Evolutionary conservation across 2,888 invertebrate genomes (phyloP).

Genomic region (Drepanosiphum platanoidis): DNA sequence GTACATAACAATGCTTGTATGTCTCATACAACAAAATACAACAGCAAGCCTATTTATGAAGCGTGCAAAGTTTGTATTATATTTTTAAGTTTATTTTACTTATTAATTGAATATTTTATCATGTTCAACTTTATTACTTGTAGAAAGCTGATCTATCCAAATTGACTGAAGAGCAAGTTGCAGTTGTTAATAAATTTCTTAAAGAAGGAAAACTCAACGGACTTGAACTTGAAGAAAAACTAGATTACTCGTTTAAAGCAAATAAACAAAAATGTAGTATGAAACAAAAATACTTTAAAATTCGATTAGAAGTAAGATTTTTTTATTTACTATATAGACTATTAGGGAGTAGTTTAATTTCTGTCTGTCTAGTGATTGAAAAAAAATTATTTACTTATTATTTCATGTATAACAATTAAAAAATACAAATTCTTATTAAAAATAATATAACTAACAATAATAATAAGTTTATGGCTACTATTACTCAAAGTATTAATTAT

Average conservation of each 20-base stretch:
- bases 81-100: slow-evolving; percentile 32
- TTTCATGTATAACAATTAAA: neutral
- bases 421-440: too few species aligned
- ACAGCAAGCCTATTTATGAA: slow-evolving; percentile 76
- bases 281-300: slow-evolving; percentile 74
- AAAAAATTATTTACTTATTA: neutral
- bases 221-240: slow-evolving; percentile 73
- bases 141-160: slow-evolving; percentile 68
- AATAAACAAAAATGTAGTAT: slow-evolving; percentile 70
- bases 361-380: neutral
- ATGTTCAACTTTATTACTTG: slow-evolving; percentile 39
- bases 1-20: slow-evolving; percentile 82
- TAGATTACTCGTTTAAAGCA: slow-evolving; percentile 71
- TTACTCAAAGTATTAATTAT: too few species aligned
- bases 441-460: neutral
- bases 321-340: neutral
- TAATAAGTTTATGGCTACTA: neutral
- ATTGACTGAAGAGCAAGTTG: slow-evolving; percentile 73
- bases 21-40: slow-evolving; percentile 80
- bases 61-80: slow-evolving; percentile 70
- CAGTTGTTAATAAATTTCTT: slow-evolving; percentile 80
- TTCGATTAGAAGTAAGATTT: slow-evolving; percentile 72
- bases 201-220: slow-evolving; percentile 88
- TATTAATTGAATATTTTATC: neutral
- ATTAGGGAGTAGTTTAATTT: slow-evolving; percentile 16